phyloP scores from a whole-genome alignment of 2,797 vertebrate species.

The Acomys russatus region DNA sequence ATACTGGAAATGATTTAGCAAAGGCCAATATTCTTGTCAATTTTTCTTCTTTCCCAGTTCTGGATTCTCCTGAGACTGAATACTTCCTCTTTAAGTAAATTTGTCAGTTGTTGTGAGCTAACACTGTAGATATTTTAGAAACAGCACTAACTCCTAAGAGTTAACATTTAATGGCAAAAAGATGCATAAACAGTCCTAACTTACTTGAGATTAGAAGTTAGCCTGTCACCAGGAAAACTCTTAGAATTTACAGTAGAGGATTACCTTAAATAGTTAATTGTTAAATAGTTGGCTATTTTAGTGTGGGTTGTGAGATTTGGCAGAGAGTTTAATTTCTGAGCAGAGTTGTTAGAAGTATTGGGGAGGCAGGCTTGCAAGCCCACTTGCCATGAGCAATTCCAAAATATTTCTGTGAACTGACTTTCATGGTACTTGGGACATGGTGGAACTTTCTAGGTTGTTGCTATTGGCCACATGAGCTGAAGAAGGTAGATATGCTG shows the following conservation, averaged over 20 bases:
- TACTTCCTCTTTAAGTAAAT: slow-evolving; percentile 60
- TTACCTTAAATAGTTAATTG: background rate
- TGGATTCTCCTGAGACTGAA: slow-evolving; percentile 25
- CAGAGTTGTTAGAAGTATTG: background rate
- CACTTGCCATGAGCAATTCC: background rate
- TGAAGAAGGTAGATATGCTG: background rate
- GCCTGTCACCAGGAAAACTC: background rate
- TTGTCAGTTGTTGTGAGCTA: slow-evolving; percentile 78
- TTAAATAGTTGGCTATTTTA: background rate
- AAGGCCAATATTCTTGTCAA: slow-evolving; percentile 81
- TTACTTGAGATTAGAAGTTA: slow-evolving; percentile 11
- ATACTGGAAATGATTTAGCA: slow-evolving; percentile 83
- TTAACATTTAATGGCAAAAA: slow-evolving; percentile 39
- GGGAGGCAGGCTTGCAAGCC: background rate
- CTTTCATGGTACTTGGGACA: background rate
- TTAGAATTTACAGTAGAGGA: background rate
- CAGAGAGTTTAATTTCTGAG: slow-evolving; percentile 4
- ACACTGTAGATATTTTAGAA: slow-evolving; percentile 14
- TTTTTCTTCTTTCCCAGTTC: slow-evolving; percentile 58
- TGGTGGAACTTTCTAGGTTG: background rate
- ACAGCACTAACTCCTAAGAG: background rate
- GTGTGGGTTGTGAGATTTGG: background rate
- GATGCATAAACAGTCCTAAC: background rate
- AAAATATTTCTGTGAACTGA: background rate
- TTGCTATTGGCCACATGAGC: background rate